phyloP scores from a whole-genome alignment of 2,113 vertebrate species.

The Tragelaphus scriptus region DNA sequence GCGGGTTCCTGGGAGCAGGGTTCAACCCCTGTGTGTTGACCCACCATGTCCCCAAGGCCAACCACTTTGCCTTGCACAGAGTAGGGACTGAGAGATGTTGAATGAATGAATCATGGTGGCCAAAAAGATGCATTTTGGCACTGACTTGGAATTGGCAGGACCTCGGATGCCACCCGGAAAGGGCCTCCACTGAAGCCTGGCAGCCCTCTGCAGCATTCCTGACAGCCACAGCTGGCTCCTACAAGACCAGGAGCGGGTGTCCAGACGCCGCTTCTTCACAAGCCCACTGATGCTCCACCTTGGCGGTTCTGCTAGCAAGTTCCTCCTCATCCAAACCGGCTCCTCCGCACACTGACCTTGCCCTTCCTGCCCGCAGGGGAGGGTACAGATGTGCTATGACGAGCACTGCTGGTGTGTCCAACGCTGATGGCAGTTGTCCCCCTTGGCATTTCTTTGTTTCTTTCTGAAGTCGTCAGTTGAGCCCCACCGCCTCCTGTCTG shows the following conservation, averaged over 20 bases:
- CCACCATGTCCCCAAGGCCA: background rate
- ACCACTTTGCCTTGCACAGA: background rate
- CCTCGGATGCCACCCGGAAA: background rate
- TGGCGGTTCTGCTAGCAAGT: background rate
- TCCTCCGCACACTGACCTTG: background rate
- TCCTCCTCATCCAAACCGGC: background rate
- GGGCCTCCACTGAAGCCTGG: background rate
- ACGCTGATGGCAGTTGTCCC: rapidly evolving
- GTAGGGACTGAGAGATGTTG: background rate
- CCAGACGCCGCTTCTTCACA: background rate
- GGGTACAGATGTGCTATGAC: background rate
- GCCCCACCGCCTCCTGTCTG: background rate
- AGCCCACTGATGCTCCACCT: background rate
- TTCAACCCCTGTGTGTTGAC: too few species aligned
- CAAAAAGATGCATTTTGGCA: background rate
- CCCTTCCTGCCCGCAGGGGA: background rate
- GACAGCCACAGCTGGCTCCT: background rate
- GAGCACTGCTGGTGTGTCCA: background rate
- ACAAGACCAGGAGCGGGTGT: background rate
- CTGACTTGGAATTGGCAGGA: background rate
- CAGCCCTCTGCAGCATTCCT: background rate
- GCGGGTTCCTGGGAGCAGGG: background rate
- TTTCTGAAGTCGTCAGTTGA: background rate
- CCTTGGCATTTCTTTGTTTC: background rate
- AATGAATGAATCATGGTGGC: background rate